These are phyloP conservation scores for Operophtera brumata DNA, from an alignment of 2,888 invertebrate genomes.

Conservation along the genomic window DNA sequence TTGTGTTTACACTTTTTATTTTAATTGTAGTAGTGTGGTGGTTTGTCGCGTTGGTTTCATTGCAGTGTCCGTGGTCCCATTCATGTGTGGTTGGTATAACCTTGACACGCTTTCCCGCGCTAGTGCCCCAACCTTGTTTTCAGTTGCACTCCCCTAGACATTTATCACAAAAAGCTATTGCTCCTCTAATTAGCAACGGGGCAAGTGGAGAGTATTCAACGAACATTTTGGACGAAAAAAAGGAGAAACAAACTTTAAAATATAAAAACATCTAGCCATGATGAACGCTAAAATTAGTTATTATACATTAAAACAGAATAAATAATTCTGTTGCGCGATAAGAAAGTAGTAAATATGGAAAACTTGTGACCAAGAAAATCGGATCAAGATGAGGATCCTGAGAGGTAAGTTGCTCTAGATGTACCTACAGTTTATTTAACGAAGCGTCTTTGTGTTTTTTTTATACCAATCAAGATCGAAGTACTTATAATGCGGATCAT, in stretches of 20 bases:
- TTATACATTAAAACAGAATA: constrained; percentile 11
- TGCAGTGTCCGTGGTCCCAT: constrained; percentile 63
- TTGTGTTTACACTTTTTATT: constrained; percentile 27
- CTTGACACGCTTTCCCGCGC: constrained; percentile 79
- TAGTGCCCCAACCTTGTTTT: constrained; percentile 70
- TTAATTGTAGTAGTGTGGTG: constrained; percentile 39
- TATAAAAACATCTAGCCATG: neutral
- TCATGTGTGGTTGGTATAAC: constrained; percentile 62
- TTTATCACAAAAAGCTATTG: constrained; percentile 63
- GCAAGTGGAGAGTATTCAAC: constrained; percentile 19
- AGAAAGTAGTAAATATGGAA: constrained; percentile 45
- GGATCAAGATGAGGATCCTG: constrained; percentile 61
- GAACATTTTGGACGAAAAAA: neutral
- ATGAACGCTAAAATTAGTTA: constrained; percentile 9
- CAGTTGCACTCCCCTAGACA: constrained; percentile 72
- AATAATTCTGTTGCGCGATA: constrained; percentile 1
- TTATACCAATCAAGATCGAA: too few species aligned
- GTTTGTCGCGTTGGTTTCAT: constrained; percentile 47
- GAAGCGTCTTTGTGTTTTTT: too few species aligned
- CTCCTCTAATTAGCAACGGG: constrained; percentile 54
- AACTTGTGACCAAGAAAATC: constrained; percentile 52
- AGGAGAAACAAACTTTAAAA: neutral
- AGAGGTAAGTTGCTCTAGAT: constrained; percentile 53
- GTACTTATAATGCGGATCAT: too few species aligned
- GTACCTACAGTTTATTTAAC: constrained; percentile 28